Conservation (phyloP, 1,140 invertebrate species). For the Drosophila erecta region DNA sequence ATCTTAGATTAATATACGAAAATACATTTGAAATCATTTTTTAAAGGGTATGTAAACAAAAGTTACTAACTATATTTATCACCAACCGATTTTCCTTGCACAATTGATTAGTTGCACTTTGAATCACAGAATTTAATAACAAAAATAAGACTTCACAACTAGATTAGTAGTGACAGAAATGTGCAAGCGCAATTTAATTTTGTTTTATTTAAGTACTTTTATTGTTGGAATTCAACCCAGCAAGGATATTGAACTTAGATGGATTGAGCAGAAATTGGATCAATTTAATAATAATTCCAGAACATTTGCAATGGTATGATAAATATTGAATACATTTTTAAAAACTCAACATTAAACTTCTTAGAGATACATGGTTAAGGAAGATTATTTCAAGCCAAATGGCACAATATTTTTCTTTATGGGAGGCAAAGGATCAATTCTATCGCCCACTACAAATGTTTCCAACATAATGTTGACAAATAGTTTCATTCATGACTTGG, state of each 20-base stretch:
- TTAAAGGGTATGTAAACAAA: no score
- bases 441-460: slow-evolving; percentile 73
- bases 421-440: slow-evolving; percentile 88
- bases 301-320: slow-evolving; percentile 87
- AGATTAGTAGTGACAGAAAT: background rate
- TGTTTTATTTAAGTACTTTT: background rate
- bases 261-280: slow-evolving; percentile 85
- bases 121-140: background rate
- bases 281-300: slow-evolving; percentile 89
- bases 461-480: slow-evolving; percentile 83
- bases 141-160: background rate
- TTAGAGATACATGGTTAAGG: slow-evolving; percentile 57
- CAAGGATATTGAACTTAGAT: slow-evolving; percentile 14
- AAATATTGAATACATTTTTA: background rate
- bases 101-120: background rate
- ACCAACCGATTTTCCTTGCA: background rate
- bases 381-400: slow-evolving; percentile 59
- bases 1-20: background rate
- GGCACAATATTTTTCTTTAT: slow-evolving; percentile 90
- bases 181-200: background rate
- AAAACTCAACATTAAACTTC: background rate
- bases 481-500: slow-evolving; percentile 83
- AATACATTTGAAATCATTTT: background rate
- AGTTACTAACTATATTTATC: background rate
- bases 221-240: background rate